Conservation (phyloP, 53 echinoderm and acorn worm genomes). For the Arbacia lixula region DNA sequence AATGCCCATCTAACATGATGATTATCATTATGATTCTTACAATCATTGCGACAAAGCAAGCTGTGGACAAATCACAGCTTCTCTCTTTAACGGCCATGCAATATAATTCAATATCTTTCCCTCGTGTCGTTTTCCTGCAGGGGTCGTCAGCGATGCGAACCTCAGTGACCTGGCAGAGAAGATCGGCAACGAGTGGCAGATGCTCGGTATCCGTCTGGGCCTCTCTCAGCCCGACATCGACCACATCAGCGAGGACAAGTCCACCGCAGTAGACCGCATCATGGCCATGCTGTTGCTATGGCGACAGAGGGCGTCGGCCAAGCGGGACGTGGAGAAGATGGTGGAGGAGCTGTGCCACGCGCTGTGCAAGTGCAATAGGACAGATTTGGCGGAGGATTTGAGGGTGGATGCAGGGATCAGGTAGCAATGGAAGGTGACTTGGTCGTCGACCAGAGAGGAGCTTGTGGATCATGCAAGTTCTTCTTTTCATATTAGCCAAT, state of each 20-base stretch:
- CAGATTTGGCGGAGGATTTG: background rate
- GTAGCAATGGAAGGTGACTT: too few species aligned
- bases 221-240: conserved; percentile 21
- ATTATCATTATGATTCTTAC: too few species aligned
- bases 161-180: conserved; percentile 17
- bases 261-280: conserved; percentile 2
- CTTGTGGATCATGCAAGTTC: too few species aligned
- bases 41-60: too few species aligned
- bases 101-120: too few species aligned
- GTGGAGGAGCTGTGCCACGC: conserved; percentile 13
- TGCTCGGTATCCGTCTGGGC: conserved; percentile 1
- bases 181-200: conserved; percentile 23
- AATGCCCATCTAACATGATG: too few species aligned
- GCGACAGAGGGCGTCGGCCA: background rate
- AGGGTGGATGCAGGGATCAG: conserved; percentile 20
- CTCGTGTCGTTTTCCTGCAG: too few species aligned
- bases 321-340: background rate
- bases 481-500: too few species aligned
- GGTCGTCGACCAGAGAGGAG: too few species aligned
- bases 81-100: too few species aligned
- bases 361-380: background rate
- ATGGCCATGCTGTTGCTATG: conserved; percentile 6
- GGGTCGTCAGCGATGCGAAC: background rate
- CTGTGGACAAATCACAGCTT: too few species aligned
- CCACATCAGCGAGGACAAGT: conserved; percentile 26